Base-by-base conservation (phyloP, 1,140 invertebrate genomes). In the Nilaparvata lugens region DNA sequence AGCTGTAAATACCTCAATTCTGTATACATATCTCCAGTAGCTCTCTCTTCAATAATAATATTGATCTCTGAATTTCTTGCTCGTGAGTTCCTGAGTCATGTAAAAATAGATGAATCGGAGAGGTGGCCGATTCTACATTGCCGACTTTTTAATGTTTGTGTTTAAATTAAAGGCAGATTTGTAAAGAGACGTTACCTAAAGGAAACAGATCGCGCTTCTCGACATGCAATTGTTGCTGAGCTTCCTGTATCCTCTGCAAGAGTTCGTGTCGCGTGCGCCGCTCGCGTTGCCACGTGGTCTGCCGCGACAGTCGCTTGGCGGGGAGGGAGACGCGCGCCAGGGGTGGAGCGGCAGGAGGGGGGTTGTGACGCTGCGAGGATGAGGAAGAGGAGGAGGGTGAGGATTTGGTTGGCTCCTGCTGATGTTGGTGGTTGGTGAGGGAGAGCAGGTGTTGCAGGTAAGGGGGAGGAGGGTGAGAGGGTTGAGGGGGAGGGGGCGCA, bases 161-260 rank as follows among this genome's bases (percentile, higher is more conserved):
- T n/a, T n/a, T n/a, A n/a, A n/a, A n/a, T n/a, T n/a, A n/a, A n/a
- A n/a, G n/a, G n/a, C n/a, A n/a, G n/a, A n/a, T n/a, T n/a, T n/a
- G n/a, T n/a, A n/a, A n/a, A n/a, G n/a, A n/a, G n/a, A 16, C 16
- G 62, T 70, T 66, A 78, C 76, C 75, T 65, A 74, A 69, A 52
- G 71, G 70, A 55, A 74, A 68, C 11, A 76, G 65, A 66, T 73
- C 69, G 52, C 70, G 70, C 55, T 73, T 71, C 38, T 69, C 64
- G 40, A 71, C 68, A 57, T 65, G 52, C 43, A 67, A 52, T 14
- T 68, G 52, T 43, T 62, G 55, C 45, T 64, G 63, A 11, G 59
- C 61, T 40, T 62, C 40, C 25, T 67, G 59, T 66, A 72, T 68
- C 62, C 68, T 66, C 31, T 70, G 66, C 23, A 71, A 58, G 0